Percentiles rank a stretch among this genome's conserved stretches.
These are phyloP conservation scores for Asarcornis scutulata DNA, from an alignment of 2,113 vertebrate species.

Conservation along the genomic window DNA sequence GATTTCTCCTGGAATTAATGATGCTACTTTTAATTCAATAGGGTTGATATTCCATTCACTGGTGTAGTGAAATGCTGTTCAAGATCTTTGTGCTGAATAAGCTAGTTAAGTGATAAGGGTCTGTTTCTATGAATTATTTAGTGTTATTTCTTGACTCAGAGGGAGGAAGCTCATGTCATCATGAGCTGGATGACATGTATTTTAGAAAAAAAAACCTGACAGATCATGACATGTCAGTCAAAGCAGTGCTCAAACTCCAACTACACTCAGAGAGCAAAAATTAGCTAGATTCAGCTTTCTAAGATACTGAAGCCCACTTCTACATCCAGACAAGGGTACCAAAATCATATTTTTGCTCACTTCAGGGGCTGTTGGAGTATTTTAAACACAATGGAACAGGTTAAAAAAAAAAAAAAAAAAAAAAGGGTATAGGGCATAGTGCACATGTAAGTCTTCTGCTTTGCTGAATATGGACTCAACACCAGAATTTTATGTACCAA, in stretches of 20 bases:
- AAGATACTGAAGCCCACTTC: background rate
- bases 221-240: background rate
- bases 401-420: background rate
- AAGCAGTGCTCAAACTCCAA: background rate
- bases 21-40: constrained; percentile 48
- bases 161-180: background rate
- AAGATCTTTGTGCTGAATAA: constrained; percentile 70
- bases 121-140: constrained; percentile 68
- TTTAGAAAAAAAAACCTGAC: background rate
- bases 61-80: constrained; percentile 59
- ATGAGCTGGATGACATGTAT: background rate
- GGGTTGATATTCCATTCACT: constrained; percentile 43
- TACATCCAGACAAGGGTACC: background rate
- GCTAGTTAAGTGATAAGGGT: constrained; percentile 12
- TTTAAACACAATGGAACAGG: background rate
- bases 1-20: constrained; percentile 12
- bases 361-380: background rate
- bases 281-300: background rate
- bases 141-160: constrained; percentile 22
- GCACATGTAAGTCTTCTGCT: background rate
- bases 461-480: background rate
- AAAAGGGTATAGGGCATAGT: background rate
- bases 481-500: background rate
- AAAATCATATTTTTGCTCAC: background rate
- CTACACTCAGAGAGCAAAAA: background rate